A percentile compares a stretch with the other conserved stretches of the same genome.
These are phyloP conservation scores for Hydropotes inermis DNA, from an alignment of 2,113 vertebrate genomes.

Conservation along the genomic window DNA sequence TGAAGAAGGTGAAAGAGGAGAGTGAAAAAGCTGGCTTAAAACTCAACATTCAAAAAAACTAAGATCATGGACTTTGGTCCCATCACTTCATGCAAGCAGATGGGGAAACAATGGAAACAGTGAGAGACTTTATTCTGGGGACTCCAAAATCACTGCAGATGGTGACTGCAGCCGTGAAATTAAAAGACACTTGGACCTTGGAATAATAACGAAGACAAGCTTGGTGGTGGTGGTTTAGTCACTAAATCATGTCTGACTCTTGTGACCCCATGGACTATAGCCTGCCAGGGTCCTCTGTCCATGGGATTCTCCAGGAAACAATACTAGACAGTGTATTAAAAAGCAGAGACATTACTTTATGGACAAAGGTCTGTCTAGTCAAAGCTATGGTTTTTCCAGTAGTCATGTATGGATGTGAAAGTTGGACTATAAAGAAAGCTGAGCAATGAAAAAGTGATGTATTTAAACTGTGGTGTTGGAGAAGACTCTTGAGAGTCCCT, in stretches of 20 bases:
- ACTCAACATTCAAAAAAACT: background rate
- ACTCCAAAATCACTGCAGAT: background rate
- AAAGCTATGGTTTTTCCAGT: background rate
- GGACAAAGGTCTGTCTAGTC: background rate
- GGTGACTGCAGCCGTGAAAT: background rate
- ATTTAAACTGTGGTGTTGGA: background rate
- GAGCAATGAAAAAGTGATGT: background rate
- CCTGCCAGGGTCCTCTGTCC: background rate
- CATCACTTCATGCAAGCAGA: background rate
- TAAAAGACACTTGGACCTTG: background rate
- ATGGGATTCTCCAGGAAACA: background rate
- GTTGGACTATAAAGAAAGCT: background rate
- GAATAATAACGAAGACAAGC: background rate
- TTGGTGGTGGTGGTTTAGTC: background rate
- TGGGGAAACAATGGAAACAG: background rate
- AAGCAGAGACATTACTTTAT: background rate
- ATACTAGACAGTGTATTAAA: background rate
- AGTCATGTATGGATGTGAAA: background rate
- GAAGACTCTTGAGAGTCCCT: background rate
- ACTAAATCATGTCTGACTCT: background rate
- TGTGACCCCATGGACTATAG: background rate
- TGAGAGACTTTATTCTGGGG: background rate
- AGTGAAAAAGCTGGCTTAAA: background rate
- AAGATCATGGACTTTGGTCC: background rate
- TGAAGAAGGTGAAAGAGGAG: background rate